Base-by-base conservation (phyloP, 2,888 invertebrate species). In the Xanthia icteritia region DNA sequence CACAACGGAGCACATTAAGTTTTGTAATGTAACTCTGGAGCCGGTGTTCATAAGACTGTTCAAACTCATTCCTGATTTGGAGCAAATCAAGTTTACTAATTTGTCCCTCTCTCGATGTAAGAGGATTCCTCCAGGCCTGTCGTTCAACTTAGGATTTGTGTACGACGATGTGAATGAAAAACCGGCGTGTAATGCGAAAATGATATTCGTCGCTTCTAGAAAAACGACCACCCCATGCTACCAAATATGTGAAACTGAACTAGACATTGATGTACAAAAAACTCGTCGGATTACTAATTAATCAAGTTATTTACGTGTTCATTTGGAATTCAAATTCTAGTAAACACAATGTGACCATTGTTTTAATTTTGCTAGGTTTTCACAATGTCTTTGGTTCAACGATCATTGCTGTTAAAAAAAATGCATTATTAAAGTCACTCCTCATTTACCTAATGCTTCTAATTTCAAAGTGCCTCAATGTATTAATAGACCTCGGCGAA, bases 211-310 rank as follows among this genome's bases (percentile, higher is more conserved):
- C 0, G 96, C 96, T 17, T 94, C 95, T 1, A 93, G 94, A 83
- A 96, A 95, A 88, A 93, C 95, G 0, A 91, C 93, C 0, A 96
- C 96, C 0, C 96, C 96, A 0, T 96, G 96, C 79, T 96, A 96
- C 81, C 96, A 96, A 84, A 92, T 96, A 58, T 96, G 96, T 80
- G 95, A 95, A 88, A 95, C 95, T n/a, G 93, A 94, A 79, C 86
- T 96, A 61, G 82, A 91, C 65, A 93, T 96, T 72, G 91, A 92
- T 23, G 89, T 91, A 9, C 91, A 91, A 77, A 95, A 95, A 86
- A 84, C 90, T 61, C 92, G 93, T 20, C 6, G 73, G 45, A 54
- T 56, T 56, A 45, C n/a, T 27, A 75, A 58, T n/a, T 79, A 67
- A 75, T 73, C 23, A 23, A 56, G 27, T 31, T 48, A 45, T n/a